A percentile compares a stretch with the other conserved stretches of the same genome.
These are phyloP conservation scores for Tiliacea citrago DNA, from an alignment of 2,888 invertebrate species.

Conservation along the genomic window DNA sequence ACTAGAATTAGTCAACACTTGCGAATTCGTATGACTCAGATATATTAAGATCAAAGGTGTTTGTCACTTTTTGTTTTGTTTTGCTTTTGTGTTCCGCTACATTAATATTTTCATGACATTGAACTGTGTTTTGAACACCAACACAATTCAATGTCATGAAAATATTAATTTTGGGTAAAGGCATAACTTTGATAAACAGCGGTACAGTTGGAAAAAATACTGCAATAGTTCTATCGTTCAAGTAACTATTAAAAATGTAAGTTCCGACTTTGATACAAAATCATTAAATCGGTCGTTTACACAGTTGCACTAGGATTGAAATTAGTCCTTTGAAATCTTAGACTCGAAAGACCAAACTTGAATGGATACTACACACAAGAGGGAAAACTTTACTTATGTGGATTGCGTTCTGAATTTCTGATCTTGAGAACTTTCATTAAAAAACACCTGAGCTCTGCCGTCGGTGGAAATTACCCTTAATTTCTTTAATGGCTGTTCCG, in stretches of 20 bases:
- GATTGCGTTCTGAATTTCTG: slow-evolving; percentile 27
- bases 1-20: slow-evolving; percentile 46
- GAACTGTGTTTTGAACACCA: not conserved
- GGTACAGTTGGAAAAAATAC: not conserved
- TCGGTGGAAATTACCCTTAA: slow-evolving; percentile 55
- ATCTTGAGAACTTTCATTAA: slow-evolving; percentile 47
- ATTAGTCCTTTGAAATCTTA: slow-evolving; percentile 1
- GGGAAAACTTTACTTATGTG: slow-evolving; percentile 25
- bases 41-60: slow-evolving; percentile 8
- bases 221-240: not conserved
- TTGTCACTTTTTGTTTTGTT: slow-evolving; percentile 30
- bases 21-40: slow-evolving; percentile 42
- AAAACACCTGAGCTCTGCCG: slow-evolving; percentile 43
- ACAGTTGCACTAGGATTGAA: no score
- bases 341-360: not conserved
- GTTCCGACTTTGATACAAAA: not conserved
- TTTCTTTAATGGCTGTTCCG: slow-evolving; percentile 45
- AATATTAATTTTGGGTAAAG: not conserved
- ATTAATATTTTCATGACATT: not conserved
- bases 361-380: slow-evolving; percentile 25
- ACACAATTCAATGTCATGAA: not conserved
- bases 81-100: slow-evolving; percentile 5
- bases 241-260: no score
- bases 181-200: not conserved
- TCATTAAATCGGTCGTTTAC: not conserved